Conservation (phyloP, 2,113 vertebrate species). For the Amblyornis subalaris region DNA sequence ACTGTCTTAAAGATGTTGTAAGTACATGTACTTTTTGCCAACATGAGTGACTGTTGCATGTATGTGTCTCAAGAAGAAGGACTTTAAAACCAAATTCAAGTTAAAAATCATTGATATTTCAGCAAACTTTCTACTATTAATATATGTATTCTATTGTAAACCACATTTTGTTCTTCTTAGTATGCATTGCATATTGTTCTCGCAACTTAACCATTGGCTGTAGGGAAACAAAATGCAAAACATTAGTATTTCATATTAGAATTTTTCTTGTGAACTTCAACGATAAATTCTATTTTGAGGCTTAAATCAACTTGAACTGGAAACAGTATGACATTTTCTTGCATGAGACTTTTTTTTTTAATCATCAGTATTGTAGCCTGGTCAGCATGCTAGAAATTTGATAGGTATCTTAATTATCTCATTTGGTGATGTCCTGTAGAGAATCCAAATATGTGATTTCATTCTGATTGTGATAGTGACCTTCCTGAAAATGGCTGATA, state of each 20-base stretch:
- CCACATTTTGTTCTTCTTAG: background rate
- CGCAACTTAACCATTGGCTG: background rate
- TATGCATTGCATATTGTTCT: background rate
- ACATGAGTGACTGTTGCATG: rapidly evolving
- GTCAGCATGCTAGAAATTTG: background rate
- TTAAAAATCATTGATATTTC: background rate
- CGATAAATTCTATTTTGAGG: background rate
- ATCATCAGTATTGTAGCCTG: background rate
- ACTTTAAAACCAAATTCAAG: background rate
- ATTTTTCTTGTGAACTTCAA: background rate
- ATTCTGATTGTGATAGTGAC: background rate
- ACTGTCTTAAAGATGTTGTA: background rate
- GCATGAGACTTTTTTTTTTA: background rate
- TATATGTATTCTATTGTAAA: background rate
- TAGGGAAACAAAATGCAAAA: background rate
- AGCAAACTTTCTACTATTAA: background rate
- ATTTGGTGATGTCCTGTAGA: background rate
- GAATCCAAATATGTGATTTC: background rate
- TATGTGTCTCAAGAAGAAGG: background rate
- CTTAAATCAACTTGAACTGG: background rate
- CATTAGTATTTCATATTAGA: background rate
- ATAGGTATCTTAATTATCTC: background rate
- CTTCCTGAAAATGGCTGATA: background rate
- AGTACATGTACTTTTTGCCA: background rate
- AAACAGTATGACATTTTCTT: background rate